Conservation (phyloP, 2,797 vertebrate species). For the Buphagus erythrorhynchus region DNA sequence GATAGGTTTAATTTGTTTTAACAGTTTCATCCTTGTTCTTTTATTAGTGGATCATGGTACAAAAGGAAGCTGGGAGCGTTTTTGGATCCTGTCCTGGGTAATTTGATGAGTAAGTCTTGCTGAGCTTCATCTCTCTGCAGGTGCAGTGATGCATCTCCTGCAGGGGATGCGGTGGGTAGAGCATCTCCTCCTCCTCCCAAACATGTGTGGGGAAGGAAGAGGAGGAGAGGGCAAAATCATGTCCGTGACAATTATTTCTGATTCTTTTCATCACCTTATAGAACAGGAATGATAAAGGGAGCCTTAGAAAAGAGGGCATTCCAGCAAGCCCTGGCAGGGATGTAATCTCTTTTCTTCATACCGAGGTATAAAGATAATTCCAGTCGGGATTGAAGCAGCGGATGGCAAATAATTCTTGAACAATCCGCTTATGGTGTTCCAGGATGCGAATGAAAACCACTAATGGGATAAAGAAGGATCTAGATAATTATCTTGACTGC, state of each 20-base stretch:
- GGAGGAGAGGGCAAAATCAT: not conserved
- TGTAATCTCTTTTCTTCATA: constrained; percentile 66
- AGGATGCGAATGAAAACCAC: constrained; percentile 74
- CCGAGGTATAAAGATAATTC: constrained; percentile 71
- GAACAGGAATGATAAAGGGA: not conserved
- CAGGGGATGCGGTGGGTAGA: not conserved
- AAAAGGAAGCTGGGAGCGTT: not conserved
- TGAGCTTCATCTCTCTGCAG: not conserved
- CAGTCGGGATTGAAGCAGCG: constrained; percentile 64
- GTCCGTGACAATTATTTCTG: not conserved
- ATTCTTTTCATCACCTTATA: not conserved
- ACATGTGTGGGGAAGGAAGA: accelerated
- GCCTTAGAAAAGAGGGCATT: constrained; percentile 52
- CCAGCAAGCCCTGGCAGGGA: constrained; percentile 19
- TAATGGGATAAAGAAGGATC: constrained; percentile 79
- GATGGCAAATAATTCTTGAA: constrained; percentile 73
- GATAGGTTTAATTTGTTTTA: not conserved
- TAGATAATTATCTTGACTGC: constrained; percentile 76
- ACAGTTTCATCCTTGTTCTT: not conserved
- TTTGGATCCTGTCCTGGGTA: not conserved
- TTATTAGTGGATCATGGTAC: not conserved
- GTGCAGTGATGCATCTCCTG: not conserved
- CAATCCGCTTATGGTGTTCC: constrained; percentile 76
- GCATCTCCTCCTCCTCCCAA: not conserved
- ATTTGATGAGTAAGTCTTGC: not conserved